Evolutionary conservation across 2,113 vertebrate species (phyloP).

Genomic region (Indicator maculatus): DNA sequence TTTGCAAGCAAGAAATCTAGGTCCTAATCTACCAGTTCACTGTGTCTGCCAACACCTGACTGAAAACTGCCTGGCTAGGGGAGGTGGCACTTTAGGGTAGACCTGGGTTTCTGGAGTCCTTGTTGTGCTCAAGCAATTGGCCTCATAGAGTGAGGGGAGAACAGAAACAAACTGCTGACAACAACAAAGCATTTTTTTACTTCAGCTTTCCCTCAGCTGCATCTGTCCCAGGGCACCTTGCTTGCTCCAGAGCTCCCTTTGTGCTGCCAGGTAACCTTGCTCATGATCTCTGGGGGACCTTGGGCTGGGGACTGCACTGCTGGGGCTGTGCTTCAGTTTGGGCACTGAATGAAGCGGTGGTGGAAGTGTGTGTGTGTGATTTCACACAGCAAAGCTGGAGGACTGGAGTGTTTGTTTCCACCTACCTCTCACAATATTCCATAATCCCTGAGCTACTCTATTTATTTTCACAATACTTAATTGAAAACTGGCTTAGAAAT

Average conservation of each 20-base stretch:
- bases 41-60: background rate
- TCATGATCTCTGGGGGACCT: background rate
- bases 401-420: background rate
- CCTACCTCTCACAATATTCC: background rate
- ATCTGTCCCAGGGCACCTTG: background rate
- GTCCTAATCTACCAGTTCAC: background rate
- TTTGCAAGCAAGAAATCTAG: background rate
- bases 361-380: background rate
- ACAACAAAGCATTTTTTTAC: background rate
- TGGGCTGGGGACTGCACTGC: too few relatives aligned
- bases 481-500: slow-evolving; percentile 66
- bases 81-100: background rate
- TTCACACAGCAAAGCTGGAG: background rate
- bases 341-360: background rate
- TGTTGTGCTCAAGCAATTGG: background rate
- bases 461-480: slow-evolving; percentile 57
- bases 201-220: background rate
- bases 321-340: background rate
- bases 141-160: background rate
- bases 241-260: background rate
- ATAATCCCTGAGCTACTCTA: slow-evolving; percentile 34
- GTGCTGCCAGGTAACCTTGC: background rate
- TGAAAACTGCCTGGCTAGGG: background rate
- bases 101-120: background rate
- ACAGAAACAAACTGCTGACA: background rate